phyloP scores from a whole-genome alignment of 2,888 invertebrate species.

The Phyllotreta striolata region DNA sequence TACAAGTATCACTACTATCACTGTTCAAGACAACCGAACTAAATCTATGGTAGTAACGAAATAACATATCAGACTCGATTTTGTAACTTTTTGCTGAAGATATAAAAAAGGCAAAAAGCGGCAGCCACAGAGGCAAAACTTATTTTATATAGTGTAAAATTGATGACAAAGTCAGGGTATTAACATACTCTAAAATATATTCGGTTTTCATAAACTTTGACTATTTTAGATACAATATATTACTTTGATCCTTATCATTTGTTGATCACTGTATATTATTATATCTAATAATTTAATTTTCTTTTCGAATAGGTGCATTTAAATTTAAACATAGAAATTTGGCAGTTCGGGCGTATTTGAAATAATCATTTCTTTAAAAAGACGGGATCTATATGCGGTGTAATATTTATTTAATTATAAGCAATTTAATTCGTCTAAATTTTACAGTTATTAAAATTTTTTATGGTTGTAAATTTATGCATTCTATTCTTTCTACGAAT shows the following conservation, averaged over 20 bases:
- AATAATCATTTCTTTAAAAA: too few relatives aligned
- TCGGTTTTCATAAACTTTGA: not conserved
- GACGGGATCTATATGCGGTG: too few relatives aligned
- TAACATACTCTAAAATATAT: constrained; percentile 3
- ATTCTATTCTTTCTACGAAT: too few relatives aligned
- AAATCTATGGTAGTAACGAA: not conserved
- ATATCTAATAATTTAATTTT: too few relatives aligned
- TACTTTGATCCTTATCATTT: not conserved
- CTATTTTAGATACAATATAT: not conserved
- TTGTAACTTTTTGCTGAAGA: constrained; percentile 4
- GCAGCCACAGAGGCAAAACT: not conserved
- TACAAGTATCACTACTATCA: not conserved
- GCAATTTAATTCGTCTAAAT: too few relatives aligned
- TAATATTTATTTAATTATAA: too few relatives aligned
- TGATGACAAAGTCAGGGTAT: not conserved
- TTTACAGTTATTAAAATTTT: too few relatives aligned
- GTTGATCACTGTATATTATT: not conserved
- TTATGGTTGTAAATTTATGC: too few relatives aligned
- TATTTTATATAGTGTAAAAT: constrained; percentile 3
- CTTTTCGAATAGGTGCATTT: too few relatives aligned
- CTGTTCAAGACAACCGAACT: not conserved
- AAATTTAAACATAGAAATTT: too few relatives aligned
- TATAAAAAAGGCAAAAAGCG: not conserved
- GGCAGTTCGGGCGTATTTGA: too few relatives aligned
- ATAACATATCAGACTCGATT: not conserved